Evolutionary conservation across 2,113 vertebrate genomes (phyloP), one percentile per base, ranked within the genome.

Genomic region (Notarius lentiginosus): DNA sequence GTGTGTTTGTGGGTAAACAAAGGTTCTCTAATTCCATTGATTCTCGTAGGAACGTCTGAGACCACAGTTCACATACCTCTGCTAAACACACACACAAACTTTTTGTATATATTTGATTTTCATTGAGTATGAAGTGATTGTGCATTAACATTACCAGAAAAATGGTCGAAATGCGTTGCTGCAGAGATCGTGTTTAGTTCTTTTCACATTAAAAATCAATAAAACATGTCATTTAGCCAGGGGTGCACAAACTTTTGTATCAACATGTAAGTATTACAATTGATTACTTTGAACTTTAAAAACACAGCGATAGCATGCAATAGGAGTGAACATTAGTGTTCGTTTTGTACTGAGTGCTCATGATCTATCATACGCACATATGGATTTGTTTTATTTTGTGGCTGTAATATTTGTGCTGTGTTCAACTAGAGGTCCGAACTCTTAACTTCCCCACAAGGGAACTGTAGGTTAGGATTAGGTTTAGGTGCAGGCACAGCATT

Each of bases 1-100:
- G 30, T 85, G 61, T 73, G 79, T 68, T 88, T 73, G 61, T 27
- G 30, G 81, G 51, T 88, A 85, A 88, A 88, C 85, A 87, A 51
- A 55, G 24, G 30, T 49, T 66, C 51, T n/a, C 56, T 65, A 65
- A 41, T 61, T 75, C 84, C n/a, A 51, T 47, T 85, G 83, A 34
- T 76, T 86, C 84, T 86, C 84, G 61, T 86, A 86, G 75, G 75
- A 86, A 86, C 75, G 27, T 12, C 75, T 56, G 11, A 68, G 65
- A 22, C 49, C 2, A 56, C 49, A 30, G 68, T 79, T 86, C 75
- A 79, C 75, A 79, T 75, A 66, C 61, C 24, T 86, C 84, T 68
- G 41, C 18, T 53, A 85, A 85, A 53, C 41, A 85, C 70, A 70
- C 82, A 56, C 65, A 84, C 66, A 84, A 47, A 70, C 41, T 6